Conservation (phyloP, 2,797 vertebrate genomes). For the Emydoidea blandingii region DNA sequence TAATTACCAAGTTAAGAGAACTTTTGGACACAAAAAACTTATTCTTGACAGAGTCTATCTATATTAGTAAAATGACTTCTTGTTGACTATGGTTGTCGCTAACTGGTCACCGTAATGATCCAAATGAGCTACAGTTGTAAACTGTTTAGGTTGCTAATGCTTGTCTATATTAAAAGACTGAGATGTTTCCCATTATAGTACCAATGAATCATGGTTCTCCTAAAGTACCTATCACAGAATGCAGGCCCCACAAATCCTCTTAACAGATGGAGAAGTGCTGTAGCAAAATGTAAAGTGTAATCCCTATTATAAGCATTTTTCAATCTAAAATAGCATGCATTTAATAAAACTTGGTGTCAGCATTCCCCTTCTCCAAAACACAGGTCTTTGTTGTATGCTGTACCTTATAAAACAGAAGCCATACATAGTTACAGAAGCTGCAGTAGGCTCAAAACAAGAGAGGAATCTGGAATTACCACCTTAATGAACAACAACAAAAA, state of each 20-base stretch:
- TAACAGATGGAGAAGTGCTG: background rate
- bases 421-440: background rate
- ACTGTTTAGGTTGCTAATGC: no score
- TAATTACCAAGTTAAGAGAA: background rate
- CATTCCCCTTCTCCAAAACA: background rate
- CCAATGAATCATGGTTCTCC: background rate
- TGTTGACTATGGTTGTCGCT: no score
- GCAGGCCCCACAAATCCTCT: background rate
- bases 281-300: background rate
- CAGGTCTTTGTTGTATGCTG: background rate
- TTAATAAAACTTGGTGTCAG: background rate
- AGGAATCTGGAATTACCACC: background rate
- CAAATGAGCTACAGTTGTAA: no score
- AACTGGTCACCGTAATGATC: no score
- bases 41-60: background rate
- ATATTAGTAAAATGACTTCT: no score
- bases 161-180: background rate
- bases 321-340: background rate
- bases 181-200: background rate
- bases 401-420: background rate
- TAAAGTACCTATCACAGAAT: background rate
- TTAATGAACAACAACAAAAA: background rate
- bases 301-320: background rate
- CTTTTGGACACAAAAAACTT: background rate
- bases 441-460: background rate